Evolutionary conservation across 2,888 invertebrate genomes (phyloP).

Genomic region (Glaucopsyche alexis): DNA sequence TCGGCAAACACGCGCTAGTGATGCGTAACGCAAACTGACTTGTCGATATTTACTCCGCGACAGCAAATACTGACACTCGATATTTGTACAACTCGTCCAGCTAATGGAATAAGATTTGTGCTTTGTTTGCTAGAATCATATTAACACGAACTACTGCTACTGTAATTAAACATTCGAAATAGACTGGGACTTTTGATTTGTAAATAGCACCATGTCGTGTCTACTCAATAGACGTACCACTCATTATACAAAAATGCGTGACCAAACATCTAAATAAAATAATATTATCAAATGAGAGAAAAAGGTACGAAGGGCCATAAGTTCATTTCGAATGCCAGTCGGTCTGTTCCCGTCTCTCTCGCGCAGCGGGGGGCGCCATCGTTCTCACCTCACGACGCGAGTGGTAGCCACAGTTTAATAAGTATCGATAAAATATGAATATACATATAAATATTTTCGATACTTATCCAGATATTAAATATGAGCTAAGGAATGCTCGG

Average conservation of each 20-base stretch:
- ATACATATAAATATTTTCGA: conserved; percentile 77
- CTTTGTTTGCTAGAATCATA: conserved; percentile 59
- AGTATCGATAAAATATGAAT: conserved; percentile 80
- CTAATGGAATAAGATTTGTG: conserved; percentile 69
- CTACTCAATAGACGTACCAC: not conserved
- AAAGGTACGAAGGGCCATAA: conserved; percentile 71
- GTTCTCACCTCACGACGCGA: conserved; percentile 79
- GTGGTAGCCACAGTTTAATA: conserved; percentile 79
- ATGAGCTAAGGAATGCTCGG: conserved; percentile 27
- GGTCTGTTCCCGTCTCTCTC: conserved; percentile 72
- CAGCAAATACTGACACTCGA: conserved; percentile 71
- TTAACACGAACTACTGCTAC: conserved; percentile 63
- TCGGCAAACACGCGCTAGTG: conserved; percentile 74
- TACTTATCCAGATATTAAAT: conserved; percentile 51
- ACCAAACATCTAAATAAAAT: conserved; percentile 65
- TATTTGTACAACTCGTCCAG: conserved; percentile 70
- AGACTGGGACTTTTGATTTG: conserved; percentile 24
- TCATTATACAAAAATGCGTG: conserved; percentile 41
- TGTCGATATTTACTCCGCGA: conserved; percentile 73
- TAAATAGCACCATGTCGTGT: not conserved
- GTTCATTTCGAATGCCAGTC: conserved; percentile 76
- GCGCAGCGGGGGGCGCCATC: conserved; percentile 77
- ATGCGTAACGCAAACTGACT: conserved; percentile 78
- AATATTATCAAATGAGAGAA: conserved; percentile 55
- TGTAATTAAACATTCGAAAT: conserved; percentile 54